Evolutionary conservation across 2,797 vertebrate genomes (phyloP).

Genomic region (Microtus californicus): DNA sequence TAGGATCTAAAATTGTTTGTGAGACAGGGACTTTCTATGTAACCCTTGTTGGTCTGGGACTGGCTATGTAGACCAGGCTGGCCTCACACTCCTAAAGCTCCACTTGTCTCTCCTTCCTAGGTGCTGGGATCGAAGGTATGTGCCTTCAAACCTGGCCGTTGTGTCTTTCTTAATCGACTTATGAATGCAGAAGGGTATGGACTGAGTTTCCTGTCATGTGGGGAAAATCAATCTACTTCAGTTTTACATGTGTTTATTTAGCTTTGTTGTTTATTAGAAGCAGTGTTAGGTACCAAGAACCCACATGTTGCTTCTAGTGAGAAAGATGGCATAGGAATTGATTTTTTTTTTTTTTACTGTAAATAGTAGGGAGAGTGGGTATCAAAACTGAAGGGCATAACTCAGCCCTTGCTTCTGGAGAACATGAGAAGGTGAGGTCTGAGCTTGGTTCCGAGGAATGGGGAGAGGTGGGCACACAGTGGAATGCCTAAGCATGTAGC

Average conservation of each 20-base stretch:
- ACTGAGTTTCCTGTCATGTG: background rate
- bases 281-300: background rate
- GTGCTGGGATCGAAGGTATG: background rate
- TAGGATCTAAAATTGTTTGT: background rate
- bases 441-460: slow-evolving; percentile 7
- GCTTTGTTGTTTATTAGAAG: background rate
- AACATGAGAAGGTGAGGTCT: background rate
- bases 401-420: background rate
- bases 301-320: background rate
- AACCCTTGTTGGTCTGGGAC: background rate
- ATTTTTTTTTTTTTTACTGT: background rate
- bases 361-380: background rate
- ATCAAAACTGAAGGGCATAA: background rate
- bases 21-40: background rate
- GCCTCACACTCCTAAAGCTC: background rate
- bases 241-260: slow-evolving; percentile 6
- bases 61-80: background rate
- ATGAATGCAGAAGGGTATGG: background rate
- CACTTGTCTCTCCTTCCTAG: background rate
- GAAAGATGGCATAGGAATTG: background rate
- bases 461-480: background rate
- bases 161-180: background rate
- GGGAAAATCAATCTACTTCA: background rate
- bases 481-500: background rate
- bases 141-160: background rate